Evolutionary conservation across 2,113 vertebrate species (phyloP).

Genomic region (Colossoma macropomum): DNA sequence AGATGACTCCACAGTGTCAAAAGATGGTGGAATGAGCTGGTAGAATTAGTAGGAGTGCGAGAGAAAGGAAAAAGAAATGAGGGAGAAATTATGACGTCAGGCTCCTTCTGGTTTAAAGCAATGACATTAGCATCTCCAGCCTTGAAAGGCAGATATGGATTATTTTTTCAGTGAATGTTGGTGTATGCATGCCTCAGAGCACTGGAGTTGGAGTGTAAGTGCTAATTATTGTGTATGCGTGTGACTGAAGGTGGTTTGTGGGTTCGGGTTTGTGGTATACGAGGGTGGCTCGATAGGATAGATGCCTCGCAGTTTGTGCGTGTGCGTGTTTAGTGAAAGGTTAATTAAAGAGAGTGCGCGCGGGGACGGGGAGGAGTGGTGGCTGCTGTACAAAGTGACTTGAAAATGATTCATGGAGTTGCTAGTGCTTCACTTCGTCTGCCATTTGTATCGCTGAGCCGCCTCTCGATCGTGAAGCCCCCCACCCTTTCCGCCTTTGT

Average conservation of each 20-base stretch:
- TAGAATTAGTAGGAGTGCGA: constrained; percentile 18
- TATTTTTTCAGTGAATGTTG: constrained; percentile 17
- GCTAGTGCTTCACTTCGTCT: constrained; percentile 37
- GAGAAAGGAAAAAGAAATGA: constrained; percentile 21
- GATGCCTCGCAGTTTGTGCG: constrained; percentile 7
- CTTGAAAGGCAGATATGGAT: constrained; percentile 40
- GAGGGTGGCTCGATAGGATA: neutral
- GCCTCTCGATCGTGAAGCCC: neutral
- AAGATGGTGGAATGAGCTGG: constrained; percentile 29
- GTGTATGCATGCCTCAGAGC: constrained; percentile 13
- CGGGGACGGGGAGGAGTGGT: constrained; percentile 12
- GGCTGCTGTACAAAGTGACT: constrained; percentile 39
- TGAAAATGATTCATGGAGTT: constrained; percentile 52
- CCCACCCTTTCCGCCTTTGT: neutral
- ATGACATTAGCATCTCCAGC: constrained; percentile 41
- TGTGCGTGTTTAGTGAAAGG: constrained; percentile 33
- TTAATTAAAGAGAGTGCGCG: constrained; percentile 55
- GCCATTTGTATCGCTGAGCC: constrained; percentile 33
- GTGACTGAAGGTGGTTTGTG: constrained; percentile 10
- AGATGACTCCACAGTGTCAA: constrained; percentile 30
- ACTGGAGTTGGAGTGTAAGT: constrained; percentile 22
- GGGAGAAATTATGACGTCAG: constrained; percentile 38
- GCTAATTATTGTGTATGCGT: constrained; percentile 30
- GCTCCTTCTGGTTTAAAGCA: constrained; percentile 44
- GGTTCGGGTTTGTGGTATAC: constrained; percentile 2